Base-by-base conservation (phyloP, 2,888 invertebrate genomes). In the Meta bourneti region DNA sequence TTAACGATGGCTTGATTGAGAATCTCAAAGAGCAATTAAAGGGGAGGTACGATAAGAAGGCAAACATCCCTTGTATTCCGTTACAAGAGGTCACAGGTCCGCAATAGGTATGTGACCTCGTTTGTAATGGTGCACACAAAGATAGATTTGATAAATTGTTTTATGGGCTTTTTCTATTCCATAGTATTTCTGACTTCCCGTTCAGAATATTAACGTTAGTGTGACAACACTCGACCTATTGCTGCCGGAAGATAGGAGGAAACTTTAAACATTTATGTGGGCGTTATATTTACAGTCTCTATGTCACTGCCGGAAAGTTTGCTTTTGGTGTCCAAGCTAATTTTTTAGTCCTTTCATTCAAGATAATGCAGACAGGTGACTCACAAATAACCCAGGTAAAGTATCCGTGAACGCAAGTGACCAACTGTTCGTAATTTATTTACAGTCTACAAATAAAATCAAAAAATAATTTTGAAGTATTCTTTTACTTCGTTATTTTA, bases 41-140 rank as follows among this genome's bases (percentile, higher is more conserved):
- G 19, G 52, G 75, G 20, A 78, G 69, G 48, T n/a, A 77, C 80
- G 4, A 34, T 34, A 34, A 2, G 4, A 34, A 34, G 34, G 34
- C 34, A 34, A 34, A 34, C 34, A 34, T 34, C 34, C 34, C 34
- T 34, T 34, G 34, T 34, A 34, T 34, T 34, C 34, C 34, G 1
- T 34, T 34, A 80, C 72, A 87, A 71, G 34, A 80, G 87, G 80
- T 87, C 79, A 79, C 79, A 78, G 79, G 52, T 72, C 13, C 79
- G 54, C 79, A 20, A 71, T 48, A 72, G 87, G 79, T 79, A 87
- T 87, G 87, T 71, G 87, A 79, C 87, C 87, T 49, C 79, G 79
- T 34, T 77, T 49, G 61, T 82, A 54, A 71, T 82, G 71, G 20
- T 9, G 75, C 51, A n/a, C 19, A 71, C 79, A 20, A 54, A 87